Evolutionary conservation across 2,888 invertebrate genomes (phyloP), one percentile per base, ranked within the genome.

Genomic region (Amphipyra berbera): DNA sequence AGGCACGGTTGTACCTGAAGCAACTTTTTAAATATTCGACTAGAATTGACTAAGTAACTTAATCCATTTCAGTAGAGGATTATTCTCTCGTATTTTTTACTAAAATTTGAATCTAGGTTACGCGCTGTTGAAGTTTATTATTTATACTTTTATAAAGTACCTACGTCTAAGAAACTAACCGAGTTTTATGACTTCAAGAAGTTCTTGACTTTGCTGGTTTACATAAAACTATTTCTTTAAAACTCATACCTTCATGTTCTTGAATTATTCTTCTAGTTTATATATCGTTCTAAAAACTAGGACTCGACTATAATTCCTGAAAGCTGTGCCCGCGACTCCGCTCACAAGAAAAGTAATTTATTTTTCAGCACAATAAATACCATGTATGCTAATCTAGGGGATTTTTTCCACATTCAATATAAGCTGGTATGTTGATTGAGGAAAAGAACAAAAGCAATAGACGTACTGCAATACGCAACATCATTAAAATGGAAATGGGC

Each of bases 261-360:
- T 42, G 42, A 60, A 56, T 55, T 60, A 67, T 68, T 74, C 46
- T 48, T 68, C 13, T 38, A 50, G 14, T 74, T 69, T 60, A 61
- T 52, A 27, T 68, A 45, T 45, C 47, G 12, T 48, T 61, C 37
- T 55, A 33, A 68, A 69, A 60, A 38, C 13, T 6, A 47, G 30
- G 41, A 59, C 38, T 30, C 30, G 48, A 42, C 9, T 5, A 7
- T 15, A 8, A 15, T 42, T 10, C 15, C 35, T 7, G 13, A 12
- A 47, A 66, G 15, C 12, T 13, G 27, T 38, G 52, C 42, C 6
- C 15, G 40, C 12, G 6, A 0, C 4, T 70, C 1, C 10, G 7
- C 27, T 30, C 37, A 33, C 21, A 7, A 27, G 10, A 35, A 47
- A 42, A 71, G 1, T 35, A 40, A 12, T 52, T 40, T 48, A 27